A percentile compares a stretch with the other conserved stretches of the same genome.
phyloP scores from a whole-genome alignment of 1,140 invertebrate species.

The Tribolium castaneum region DNA sequence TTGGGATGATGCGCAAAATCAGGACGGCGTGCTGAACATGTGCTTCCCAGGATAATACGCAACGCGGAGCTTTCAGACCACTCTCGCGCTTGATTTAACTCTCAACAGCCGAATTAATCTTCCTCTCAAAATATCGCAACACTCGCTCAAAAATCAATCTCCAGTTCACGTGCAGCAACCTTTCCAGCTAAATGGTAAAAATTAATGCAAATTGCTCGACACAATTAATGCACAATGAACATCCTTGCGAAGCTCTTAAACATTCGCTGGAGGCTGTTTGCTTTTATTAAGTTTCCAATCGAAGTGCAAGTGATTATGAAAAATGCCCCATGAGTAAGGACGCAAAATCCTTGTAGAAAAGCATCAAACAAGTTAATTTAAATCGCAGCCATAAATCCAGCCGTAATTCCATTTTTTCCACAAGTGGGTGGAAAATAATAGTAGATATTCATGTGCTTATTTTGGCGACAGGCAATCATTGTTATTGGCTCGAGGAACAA shows the following conservation, averaged over 20 bases:
- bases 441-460: background rate
- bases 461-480: constrained; percentile 5
- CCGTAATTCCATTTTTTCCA: background rate
- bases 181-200: background rate
- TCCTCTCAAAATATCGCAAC: too few relatives aligned
- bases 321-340: background rate
- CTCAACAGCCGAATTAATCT: too few relatives aligned
- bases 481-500: background rate
- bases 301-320: constrained; percentile 1
- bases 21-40: constrained; percentile 37
- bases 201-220: background rate
- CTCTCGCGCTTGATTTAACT: too few relatives aligned
- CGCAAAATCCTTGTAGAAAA: background rate
- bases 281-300: background rate
- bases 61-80: background rate
- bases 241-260: background rate
- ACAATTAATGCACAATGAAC: background rate
- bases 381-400: background rate
- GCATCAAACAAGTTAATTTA: background rate
- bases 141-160: too few relatives aligned
- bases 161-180: background rate
- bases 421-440: background rate
- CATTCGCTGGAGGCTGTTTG: background rate
- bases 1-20: constrained; percentile 38
- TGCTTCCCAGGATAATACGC: constrained; percentile 18